Evolutionary conservation across 2,888 invertebrate genomes (phyloP).

Genomic region (Drosophila tripunctata): DNA sequence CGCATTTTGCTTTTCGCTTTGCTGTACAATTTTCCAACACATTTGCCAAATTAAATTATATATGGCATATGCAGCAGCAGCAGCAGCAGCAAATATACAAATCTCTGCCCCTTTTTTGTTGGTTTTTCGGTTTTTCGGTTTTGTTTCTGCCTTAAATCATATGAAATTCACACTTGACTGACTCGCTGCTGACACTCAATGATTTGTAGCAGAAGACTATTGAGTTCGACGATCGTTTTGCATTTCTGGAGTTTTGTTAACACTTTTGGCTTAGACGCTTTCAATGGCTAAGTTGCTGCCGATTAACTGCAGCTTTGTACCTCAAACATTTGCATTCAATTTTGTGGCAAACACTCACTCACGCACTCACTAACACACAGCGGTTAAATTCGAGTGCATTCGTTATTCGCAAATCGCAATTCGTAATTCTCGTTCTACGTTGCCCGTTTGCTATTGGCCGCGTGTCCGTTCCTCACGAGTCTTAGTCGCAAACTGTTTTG

Average conservation of each 20-base stretch:
- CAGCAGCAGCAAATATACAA: conserved; percentile 20
- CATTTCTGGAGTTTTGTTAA: neutral
- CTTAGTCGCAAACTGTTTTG: conserved; percentile 81
- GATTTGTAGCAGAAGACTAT: too few species aligned
- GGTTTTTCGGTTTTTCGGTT: conserved; percentile 9
- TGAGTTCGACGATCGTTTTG: conserved; percentile 59
- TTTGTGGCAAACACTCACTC: conserved; percentile 34
- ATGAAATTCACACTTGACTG: conserved; percentile 69
- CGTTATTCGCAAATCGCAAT: conserved; percentile 36
- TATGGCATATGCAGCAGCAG: conserved; percentile 58
- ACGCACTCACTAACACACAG: too few species aligned
- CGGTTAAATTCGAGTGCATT: conserved; percentile 37
- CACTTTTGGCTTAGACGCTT: conserved; percentile 17
- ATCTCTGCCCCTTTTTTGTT: conserved; percentile 27
- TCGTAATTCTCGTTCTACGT: conserved; percentile 39
- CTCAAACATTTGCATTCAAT: conserved; percentile 42
- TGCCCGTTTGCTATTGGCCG: conserved; percentile 68
- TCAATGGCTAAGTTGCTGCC: neutral
- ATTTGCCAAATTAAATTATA: conserved; percentile 79
- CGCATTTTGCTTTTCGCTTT: conserved; percentile 49
- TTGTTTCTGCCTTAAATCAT: conserved; percentile 59
- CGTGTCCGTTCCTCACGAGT: conserved; percentile 81
- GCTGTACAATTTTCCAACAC: conserved; percentile 76
- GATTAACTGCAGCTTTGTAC: neutral
- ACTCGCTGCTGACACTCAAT: conserved; percentile 68